Percentiles rank a stretch among this genome's conserved stretches.
phyloP scores from a whole-genome alignment of 2,797 vertebrate genomes.

The Cercopithecus petaurista region DNA sequence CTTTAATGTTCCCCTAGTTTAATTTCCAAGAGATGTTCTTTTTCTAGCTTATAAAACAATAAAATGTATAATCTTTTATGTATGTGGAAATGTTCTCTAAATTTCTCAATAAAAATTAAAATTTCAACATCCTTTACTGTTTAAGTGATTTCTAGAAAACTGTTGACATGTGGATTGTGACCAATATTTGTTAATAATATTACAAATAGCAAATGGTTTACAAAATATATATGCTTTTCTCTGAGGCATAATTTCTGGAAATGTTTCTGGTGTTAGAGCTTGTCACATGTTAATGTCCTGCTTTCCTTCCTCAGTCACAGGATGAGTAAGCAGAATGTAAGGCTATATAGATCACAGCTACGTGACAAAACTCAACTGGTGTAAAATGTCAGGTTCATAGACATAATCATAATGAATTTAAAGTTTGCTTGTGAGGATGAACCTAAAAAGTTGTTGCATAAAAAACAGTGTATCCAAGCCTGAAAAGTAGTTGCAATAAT shows the following conservation, averaged over 20 bases:
- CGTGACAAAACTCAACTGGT: not conserved
- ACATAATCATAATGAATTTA: not conserved
- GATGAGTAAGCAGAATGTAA: not conserved
- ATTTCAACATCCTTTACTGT: not conserved
- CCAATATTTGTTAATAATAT: not conserved
- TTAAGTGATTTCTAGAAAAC: not conserved
- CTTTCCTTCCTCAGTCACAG: conserved; percentile 6
- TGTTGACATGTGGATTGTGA: not conserved
- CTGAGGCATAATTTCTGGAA: not conserved
- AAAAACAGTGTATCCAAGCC: not conserved
- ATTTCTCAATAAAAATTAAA: not conserved
- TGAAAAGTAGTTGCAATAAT: not conserved
- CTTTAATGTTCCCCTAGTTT: not conserved
- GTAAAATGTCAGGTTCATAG: not conserved
- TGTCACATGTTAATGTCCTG: not conserved
- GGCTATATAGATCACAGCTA: not conserved
- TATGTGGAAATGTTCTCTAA: not conserved
- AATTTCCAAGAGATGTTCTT: not conserved
- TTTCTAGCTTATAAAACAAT: conserved; percentile 28
- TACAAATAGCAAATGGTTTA: not conserved
- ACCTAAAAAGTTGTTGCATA: not conserved
- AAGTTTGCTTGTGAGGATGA: not conserved
- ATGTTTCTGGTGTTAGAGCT: not conserved
- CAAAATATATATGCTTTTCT: not conserved
- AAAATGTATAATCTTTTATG: not conserved